These are phyloP conservation scores for Synergus japonicus DNA, from an alignment of 2,888 invertebrate species.

Conservation along the genomic window DNA sequence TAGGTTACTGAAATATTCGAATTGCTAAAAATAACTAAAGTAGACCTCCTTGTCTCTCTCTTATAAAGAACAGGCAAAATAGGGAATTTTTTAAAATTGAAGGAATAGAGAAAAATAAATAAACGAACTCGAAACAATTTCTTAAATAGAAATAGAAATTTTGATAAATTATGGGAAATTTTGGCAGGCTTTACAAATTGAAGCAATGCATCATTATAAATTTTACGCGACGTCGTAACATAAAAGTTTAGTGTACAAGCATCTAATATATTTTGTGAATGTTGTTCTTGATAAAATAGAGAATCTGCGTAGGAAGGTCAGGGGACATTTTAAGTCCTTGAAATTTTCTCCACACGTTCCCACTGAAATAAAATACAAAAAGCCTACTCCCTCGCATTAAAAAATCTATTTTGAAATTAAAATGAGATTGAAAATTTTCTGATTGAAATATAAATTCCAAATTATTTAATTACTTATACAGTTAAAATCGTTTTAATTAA, in stretches of 20 bases:
- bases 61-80: too few relatives aligned
- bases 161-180: not conserved
- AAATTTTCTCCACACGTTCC: conserved; percentile 9
- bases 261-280: not conserved
- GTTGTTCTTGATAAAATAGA: conserved; percentile 20
- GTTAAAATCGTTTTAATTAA: too few relatives aligned
- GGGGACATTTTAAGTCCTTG: conserved; percentile 22
- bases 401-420: not conserved
- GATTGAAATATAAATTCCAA: too few relatives aligned
- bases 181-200: not conserved
- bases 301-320: conserved; percentile 28
- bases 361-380: conserved; percentile 27
- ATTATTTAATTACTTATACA: too few relatives aligned
- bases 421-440: not conserved
- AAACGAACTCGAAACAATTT: too few relatives aligned
- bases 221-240: not conserved
- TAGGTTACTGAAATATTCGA: not conserved
- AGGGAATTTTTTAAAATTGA: too few relatives aligned
- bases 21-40: not conserved
- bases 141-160: too few relatives aligned
- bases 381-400: not conserved
- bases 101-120: too few relatives aligned
- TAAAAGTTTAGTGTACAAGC: not conserved
- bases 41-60: not conserved
- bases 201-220: not conserved